Evolutionary conservation across 1,140 invertebrate genomes (phyloP).

Genomic region (Sweltsa coloradensis): DNA sequence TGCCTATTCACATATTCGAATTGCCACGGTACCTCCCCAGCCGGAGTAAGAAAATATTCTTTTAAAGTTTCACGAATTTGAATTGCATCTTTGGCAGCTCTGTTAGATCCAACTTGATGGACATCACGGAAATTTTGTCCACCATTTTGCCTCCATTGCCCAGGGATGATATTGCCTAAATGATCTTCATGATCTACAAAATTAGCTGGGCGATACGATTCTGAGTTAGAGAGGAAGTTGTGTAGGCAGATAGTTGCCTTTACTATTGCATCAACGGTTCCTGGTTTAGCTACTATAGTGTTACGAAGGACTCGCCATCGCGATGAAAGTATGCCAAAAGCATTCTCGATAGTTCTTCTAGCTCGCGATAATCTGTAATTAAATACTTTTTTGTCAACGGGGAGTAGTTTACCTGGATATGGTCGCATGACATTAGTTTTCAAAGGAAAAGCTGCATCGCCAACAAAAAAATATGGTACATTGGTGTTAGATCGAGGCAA

Average conservation of each 20-base stretch:
- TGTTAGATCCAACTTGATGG: neutral
- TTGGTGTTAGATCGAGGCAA: constrained; percentile 15
- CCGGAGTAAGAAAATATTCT: neutral
- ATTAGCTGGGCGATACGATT: neutral
- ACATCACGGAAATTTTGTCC: neutral
- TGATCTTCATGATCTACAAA: constrained; percentile 1
- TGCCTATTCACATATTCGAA: neutral
- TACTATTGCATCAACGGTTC: neutral
- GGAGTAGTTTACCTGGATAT: constrained; percentile 24
- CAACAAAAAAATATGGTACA: constrained; percentile 21
- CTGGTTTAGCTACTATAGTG: neutral
- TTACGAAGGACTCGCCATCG: constrained; percentile 11
- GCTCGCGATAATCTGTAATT: constrained; percentile 33
- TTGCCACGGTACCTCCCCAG: neutral
- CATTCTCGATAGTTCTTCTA: constrained; percentile 29
- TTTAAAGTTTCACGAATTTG: neutral
- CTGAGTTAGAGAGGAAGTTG: neutral
- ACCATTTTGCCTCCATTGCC: neutral
- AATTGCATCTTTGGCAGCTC: neutral
- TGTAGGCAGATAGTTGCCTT: constrained; percentile 1
- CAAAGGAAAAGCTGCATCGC: constrained; percentile 35
- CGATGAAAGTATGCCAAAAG: constrained; percentile 30
- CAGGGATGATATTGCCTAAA: neutral
- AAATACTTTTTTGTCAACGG: constrained; percentile 27
- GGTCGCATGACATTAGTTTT: constrained; percentile 29